These are phyloP conservation scores for Apis cerana DNA, from an alignment of 1,140 invertebrate genomes.

Conservation along the genomic window DNA sequence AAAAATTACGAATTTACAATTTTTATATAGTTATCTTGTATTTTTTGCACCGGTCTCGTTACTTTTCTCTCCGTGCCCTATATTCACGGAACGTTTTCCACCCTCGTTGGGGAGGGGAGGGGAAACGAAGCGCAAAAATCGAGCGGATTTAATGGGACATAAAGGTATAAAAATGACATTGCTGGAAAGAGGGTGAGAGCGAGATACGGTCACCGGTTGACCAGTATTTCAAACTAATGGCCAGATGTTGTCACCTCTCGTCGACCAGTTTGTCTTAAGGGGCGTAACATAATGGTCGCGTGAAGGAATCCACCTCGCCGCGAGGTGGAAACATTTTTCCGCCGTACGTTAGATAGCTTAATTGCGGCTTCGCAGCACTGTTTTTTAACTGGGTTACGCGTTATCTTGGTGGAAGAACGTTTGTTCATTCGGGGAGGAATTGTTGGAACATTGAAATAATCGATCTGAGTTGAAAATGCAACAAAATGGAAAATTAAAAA, in stretches of 20 bases:
- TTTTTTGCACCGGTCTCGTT: too few species aligned
- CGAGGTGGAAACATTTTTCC: constrained; percentile 19
- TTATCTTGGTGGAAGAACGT: constrained; percentile 6
- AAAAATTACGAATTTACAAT: too few species aligned
- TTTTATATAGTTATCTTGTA: too few species aligned
- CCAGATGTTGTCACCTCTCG: constrained; percentile 69
- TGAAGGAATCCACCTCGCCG: not conserved
- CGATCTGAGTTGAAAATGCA: not conserved
- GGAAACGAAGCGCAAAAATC: constrained; percentile 44
- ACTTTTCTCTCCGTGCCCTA: too few species aligned
- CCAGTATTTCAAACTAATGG: constrained; percentile 69
- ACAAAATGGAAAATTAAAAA: too few species aligned
- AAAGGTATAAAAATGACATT: constrained; percentile 69
- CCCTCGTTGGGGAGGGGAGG: not conserved
- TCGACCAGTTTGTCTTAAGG: constrained; percentile 60
- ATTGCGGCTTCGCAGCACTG: not conserved
- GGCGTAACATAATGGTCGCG: constrained; percentile 13
- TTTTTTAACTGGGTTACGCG: not conserved
- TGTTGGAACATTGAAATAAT: not conserved
- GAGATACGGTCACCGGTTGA: constrained; percentile 62
- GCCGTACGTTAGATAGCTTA: constrained; percentile 13
- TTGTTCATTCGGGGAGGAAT: not conserved
- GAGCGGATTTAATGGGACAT: constrained; percentile 64
- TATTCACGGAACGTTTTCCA: not conserved
- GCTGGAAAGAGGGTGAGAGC: constrained; percentile 34